Percentiles rank a stretch among this genome's conserved stretches.
Conservation (phyloP, 2,888 invertebrate species). For the Acronicta aceris region DNA sequence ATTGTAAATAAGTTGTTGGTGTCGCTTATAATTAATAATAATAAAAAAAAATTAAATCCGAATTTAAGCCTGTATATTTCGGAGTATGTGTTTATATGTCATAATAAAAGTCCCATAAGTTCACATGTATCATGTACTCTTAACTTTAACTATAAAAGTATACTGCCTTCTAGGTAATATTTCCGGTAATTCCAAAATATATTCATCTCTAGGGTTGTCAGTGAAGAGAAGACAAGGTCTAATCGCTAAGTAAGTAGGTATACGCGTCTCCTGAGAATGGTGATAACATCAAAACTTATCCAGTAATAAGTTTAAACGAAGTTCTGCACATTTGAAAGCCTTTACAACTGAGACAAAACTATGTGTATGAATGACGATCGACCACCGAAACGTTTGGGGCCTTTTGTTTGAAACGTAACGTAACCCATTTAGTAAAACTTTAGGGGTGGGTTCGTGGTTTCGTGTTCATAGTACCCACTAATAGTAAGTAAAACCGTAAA, state of each 20-base stretch:
- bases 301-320: constrained; percentile 45
- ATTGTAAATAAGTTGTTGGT: too few species aligned
- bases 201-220: constrained; percentile 18
- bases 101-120: too few species aligned
- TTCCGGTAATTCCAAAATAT: constrained; percentile 20
- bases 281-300: constrained; percentile 50
- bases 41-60: too few species aligned
- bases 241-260: constrained; percentile 44
- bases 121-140: too few species aligned
- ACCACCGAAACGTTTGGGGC: constrained; percentile 12
- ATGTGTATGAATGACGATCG: constrained; percentile 43
- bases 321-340: constrained; percentile 34
- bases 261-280: constrained; percentile 40
- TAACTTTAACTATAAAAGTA: not conserved
- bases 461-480: not conserved
- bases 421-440: constrained; percentile 4
- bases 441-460: not conserved
- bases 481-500: too few species aligned
- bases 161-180: constrained; percentile 6
- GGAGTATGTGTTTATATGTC: too few species aligned
- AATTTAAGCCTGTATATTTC: too few species aligned
- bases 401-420: constrained; percentile 16
- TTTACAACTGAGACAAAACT: constrained; percentile 33
- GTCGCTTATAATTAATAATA: too few species aligned
- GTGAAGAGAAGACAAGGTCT: constrained; percentile 35